These are phyloP conservation scores for Megathymus violae DNA, from an alignment of 1,140 invertebrate species.

Conservation along the genomic window DNA sequence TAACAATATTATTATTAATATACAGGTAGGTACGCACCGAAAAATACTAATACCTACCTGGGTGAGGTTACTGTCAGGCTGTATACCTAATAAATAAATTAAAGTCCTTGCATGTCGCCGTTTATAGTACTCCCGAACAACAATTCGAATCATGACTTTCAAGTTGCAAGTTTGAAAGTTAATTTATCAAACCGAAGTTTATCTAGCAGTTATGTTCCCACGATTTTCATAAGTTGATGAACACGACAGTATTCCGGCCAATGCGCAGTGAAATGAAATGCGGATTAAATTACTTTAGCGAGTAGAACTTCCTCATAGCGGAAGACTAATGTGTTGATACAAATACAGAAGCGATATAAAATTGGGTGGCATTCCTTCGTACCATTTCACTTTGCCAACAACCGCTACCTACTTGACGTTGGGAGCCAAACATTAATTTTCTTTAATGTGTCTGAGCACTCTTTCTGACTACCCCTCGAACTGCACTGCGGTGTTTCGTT, in stretches of 20 bases:
- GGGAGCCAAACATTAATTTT: constrained; percentile 82
- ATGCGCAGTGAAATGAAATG: constrained; percentile 50
- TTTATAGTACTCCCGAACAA: neutral
- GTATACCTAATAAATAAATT: constrained; percentile 2
- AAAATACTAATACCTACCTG: no score
- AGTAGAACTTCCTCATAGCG: constrained; percentile 53
- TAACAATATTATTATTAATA: no score
- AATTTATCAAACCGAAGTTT: constrained; percentile 34
- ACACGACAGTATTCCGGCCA: constrained; percentile 30
- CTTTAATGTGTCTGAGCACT: constrained; percentile 82
- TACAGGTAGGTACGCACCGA: no score
- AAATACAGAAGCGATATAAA: constrained; percentile 69
- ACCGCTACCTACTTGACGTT: constrained; percentile 74
- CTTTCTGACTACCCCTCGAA: constrained; percentile 66
- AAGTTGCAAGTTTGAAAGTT: constrained; percentile 25
- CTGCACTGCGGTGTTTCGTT: constrained; percentile 80
- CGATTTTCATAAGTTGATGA: constrained; percentile 35
- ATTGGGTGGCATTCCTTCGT: constrained; percentile 66
- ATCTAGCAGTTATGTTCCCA: constrained; percentile 22
- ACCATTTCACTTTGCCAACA: constrained; percentile 79
- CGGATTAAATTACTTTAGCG: constrained; percentile 51
- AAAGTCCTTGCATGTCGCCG: neutral
- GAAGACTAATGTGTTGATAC: constrained; percentile 63
- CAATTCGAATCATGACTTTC: no score
- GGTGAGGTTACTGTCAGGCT: no score